Percentiles rank a stretch among this genome's conserved stretches.
phyloP scores from a whole-genome alignment of 2,888 invertebrate species.

The Brenthis ino region DNA sequence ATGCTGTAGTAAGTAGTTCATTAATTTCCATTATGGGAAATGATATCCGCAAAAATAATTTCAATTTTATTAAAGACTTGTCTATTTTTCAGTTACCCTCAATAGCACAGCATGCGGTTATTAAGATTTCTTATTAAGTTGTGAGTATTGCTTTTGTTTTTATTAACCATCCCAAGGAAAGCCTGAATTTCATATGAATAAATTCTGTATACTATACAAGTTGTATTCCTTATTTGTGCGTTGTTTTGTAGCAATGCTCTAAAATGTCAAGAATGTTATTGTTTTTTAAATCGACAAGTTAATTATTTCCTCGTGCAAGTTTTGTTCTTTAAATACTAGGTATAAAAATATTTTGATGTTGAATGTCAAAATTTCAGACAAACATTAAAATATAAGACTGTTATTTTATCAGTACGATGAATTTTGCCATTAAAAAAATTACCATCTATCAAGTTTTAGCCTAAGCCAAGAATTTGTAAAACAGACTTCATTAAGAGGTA shows the following conservation, averaged over 20 bases:
- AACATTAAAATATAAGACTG: neutral
- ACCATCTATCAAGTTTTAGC: neutral
- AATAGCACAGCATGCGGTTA: conserved; percentile 25
- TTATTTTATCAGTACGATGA: neutral
- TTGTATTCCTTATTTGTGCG: neutral
- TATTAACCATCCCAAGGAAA: neutral
- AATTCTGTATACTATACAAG: neutral
- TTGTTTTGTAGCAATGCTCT: neutral
- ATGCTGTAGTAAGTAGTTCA: conserved; percentile 32
- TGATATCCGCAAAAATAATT: neutral
- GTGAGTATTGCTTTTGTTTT: conserved; percentile 32
- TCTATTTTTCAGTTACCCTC: conserved; percentile 15
- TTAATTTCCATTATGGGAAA: conserved; percentile 19
- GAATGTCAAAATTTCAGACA: neutral
- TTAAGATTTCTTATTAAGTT: conserved; percentile 28
- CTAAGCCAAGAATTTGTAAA: too few species aligned
- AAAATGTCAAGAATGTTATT: neutral
- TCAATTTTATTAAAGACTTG: neutral
- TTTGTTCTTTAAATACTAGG: neutral
- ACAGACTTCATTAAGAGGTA: too few species aligned
- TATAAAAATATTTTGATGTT: conserved; percentile 3
- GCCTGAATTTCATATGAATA: neutral
- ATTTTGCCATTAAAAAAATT: neutral
- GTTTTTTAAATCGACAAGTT: neutral
- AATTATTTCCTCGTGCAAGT: neutral